A percentile compares a stretch with the other conserved stretches of the same genome.
Evolutionary conservation across 2,113 vertebrate species (phyloP).

Genomic region (Caranx melampygus): DNA sequence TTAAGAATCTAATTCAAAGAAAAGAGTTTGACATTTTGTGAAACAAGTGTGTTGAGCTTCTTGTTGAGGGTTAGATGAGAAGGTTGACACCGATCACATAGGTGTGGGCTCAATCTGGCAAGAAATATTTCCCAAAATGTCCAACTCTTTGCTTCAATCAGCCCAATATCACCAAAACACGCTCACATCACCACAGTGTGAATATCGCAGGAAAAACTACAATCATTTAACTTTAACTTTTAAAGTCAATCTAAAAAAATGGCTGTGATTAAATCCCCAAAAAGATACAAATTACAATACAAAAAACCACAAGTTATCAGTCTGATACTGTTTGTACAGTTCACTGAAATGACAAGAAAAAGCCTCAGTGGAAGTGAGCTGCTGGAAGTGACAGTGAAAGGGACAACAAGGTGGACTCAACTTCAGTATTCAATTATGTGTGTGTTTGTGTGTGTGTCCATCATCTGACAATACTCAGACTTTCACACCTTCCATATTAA

Average conservation of each 20-base stretch:
- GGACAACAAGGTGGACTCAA: conserved; percentile 48
- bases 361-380: conserved; percentile 24
- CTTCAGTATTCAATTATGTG: conserved; percentile 38
- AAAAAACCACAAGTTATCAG: conserved; percentile 44
- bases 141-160: background rate
- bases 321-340: conserved; percentile 45
- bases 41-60: background rate
- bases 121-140: conserved; percentile 20
- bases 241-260: conserved; percentile 30
- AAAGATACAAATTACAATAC: conserved; percentile 42
- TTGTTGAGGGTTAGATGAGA: background rate
- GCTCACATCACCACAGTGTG: conserved; percentile 8
- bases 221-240: conserved; percentile 20
- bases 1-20: conserved; percentile 4
- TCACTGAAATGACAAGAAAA: conserved; percentile 37
- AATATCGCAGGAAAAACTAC: background rate
- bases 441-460: conserved; percentile 14
- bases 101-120: background rate
- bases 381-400: conserved; percentile 43
- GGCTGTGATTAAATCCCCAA: conserved; percentile 34
- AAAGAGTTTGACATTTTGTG: too few relatives aligned
- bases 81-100: too few relatives aligned
- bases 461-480: conserved; percentile 55
- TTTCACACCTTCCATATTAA: conserved; percentile 38
- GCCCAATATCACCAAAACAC: background rate